Percentiles rank a stretch among this genome's conserved stretches.
Conservation (phyloP, 2,888 invertebrate genomes). For the Eristalis pertinax region DNA sequence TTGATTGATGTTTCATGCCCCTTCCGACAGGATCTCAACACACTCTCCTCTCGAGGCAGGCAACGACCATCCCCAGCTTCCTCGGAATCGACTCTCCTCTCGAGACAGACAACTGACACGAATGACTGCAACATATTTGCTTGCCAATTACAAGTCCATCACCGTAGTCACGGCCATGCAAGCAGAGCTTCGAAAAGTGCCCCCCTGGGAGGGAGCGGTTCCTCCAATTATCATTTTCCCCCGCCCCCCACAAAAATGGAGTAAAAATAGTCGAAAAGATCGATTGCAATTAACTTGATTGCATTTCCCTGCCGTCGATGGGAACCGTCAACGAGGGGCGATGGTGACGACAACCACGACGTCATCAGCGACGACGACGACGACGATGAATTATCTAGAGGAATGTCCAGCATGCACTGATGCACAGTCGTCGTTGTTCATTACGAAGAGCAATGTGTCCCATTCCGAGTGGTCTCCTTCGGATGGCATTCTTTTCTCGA, state of each 20-base stretch:
- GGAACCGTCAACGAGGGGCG: background rate
- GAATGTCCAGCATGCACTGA: slow-evolving; percentile 28
- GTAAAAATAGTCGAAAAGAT: slow-evolving; percentile 46
- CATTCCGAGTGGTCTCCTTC: background rate
- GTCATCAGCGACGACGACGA: slow-evolving; percentile 47
- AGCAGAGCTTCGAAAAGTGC: background rate
- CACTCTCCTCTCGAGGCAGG: no score
- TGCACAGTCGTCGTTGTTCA: slow-evolving; percentile 25
- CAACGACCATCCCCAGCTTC: no score
- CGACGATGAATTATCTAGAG: slow-evolving; percentile 2
- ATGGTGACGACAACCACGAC: slow-evolving; percentile 1
- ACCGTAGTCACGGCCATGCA: background rate
- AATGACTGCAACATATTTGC: background rate
- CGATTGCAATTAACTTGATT: slow-evolving; percentile 72
- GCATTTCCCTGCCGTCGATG: slow-evolving; percentile 28
- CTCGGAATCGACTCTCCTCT: no score
- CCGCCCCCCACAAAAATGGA: slow-evolving; percentile 22
- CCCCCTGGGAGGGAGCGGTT: background rate
- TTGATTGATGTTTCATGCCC: no score
- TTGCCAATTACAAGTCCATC: background rate
- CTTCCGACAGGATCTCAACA: no score
- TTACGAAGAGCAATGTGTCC: slow-evolving; percentile 38
- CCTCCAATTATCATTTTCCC: slow-evolving; percentile 57
- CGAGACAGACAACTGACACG: no score
- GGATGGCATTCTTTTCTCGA: slow-evolving; percentile 51